Evolutionary conservation across 2,113 vertebrate species (phyloP).

Genomic region (Sylvilagus bachmani): DNA sequence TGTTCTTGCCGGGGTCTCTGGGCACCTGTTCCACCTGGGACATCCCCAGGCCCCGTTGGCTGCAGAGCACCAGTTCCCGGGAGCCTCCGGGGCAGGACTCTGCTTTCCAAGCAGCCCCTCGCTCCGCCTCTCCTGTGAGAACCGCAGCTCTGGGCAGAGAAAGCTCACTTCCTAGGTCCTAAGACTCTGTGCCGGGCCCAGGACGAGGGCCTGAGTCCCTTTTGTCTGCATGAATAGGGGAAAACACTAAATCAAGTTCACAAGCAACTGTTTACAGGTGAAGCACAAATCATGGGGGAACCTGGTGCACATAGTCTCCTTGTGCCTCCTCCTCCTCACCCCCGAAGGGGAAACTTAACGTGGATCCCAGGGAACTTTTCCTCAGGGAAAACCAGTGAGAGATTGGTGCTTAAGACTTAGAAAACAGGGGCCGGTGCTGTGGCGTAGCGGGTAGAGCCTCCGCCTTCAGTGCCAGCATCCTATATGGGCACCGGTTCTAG

Average conservation of each 20-base stretch:
- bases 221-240: background rate
- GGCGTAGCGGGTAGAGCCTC: too few species aligned
- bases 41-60: background rate
- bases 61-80: fast-evolving
- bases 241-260: background rate
- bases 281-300: background rate
- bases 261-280: background rate
- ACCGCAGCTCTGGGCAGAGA: background rate
- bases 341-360: background rate
- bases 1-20: background rate
- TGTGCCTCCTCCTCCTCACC: background rate
- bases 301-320: fast-evolving
- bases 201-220: fast-evolving
- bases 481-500: too few species aligned
- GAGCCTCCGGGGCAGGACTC: background rate
- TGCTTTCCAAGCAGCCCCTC: background rate
- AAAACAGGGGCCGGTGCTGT: background rate
- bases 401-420: background rate
- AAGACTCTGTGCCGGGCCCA: background rate
- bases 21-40: background rate
- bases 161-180: background rate
- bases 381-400: background rate
- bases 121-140: background rate
- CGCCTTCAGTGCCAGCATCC: too few species aligned
- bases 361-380: background rate